Evolutionary conservation across 2,797 vertebrate species (phyloP).

Genomic region (Cirrhinus molitorella): DNA sequence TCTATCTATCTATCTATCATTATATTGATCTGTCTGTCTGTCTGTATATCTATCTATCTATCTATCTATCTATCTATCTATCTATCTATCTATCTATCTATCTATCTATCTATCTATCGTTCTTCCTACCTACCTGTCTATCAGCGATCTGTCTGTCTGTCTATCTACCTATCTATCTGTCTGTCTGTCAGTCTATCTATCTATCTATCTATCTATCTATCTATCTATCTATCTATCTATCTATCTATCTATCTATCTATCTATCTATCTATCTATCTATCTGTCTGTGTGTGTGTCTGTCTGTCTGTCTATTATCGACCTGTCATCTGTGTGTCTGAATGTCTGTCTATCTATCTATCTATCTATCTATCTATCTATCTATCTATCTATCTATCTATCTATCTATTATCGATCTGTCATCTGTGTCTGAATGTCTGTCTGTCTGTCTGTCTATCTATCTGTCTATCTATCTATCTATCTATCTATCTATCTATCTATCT

Average conservation of each 20-base stretch:
- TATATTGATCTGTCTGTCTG: background rate
- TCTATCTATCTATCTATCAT: background rate
- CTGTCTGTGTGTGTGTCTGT: too few species aligned
- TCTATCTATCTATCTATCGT: background rate
- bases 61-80: background rate
- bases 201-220: too few species aligned
- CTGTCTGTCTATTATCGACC: too few species aligned
- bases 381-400: background rate
- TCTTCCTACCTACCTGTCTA: too few species aligned
- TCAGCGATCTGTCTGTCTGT: too few species aligned
- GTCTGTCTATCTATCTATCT: background rate
- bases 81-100: background rate
- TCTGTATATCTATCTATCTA: background rate
- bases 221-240: too few species aligned
- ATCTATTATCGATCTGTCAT: background rate
- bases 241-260: too few species aligned
- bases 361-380: slow-evolving; percentile 11
- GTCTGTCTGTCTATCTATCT: background rate
- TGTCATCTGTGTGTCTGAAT: too few species aligned
- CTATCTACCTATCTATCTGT: too few species aligned
- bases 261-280: too few species aligned
- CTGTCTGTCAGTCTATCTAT: background rate
- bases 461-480: background rate
- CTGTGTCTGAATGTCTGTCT: too few species aligned
- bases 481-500: background rate